Evolutionary conservation across 2,797 vertebrate genomes (phyloP).

Genomic region (Alosa sapidissima): DNA sequence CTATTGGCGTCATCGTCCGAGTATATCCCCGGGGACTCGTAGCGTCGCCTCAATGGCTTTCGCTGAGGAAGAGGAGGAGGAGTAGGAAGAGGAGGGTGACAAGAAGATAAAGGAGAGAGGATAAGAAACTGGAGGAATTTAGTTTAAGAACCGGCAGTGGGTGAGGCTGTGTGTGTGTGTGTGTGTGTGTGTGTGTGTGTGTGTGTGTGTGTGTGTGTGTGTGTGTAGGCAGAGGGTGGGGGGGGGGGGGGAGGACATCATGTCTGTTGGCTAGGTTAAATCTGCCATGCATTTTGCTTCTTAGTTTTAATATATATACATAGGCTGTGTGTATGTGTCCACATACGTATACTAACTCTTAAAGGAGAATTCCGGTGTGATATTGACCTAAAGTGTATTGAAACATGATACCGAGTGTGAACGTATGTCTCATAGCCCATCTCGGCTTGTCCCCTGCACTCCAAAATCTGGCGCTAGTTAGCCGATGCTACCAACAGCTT

Average conservation of each 20-base stretch:
- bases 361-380: no score
- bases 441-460: no score
- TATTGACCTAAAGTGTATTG: no score
- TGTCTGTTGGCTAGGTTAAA: conserved; percentile 12
- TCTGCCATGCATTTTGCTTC: conserved; percentile 55
- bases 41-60: conserved; percentile 88
- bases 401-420: no score
- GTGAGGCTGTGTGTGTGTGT: background rate
- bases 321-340: background rate
- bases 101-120: background rate
- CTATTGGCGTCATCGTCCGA: conserved; percentile 96
- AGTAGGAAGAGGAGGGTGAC: background rate
- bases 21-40: conserved; percentile 92
- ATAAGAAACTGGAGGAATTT: conserved; percentile 12
- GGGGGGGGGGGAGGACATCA: background rate
- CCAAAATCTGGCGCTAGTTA: no score
- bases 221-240: background rate
- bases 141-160: background rate
- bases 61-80: conserved; percentile 71
- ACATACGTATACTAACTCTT: background rate
- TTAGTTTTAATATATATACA: background rate
- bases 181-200: no score
- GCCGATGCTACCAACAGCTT: no score
- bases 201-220: no score
- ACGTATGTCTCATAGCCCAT: no score